Base-by-base conservation (phyloP, 2,113 vertebrate genomes). In the Thryonomys swinderianus region DNA sequence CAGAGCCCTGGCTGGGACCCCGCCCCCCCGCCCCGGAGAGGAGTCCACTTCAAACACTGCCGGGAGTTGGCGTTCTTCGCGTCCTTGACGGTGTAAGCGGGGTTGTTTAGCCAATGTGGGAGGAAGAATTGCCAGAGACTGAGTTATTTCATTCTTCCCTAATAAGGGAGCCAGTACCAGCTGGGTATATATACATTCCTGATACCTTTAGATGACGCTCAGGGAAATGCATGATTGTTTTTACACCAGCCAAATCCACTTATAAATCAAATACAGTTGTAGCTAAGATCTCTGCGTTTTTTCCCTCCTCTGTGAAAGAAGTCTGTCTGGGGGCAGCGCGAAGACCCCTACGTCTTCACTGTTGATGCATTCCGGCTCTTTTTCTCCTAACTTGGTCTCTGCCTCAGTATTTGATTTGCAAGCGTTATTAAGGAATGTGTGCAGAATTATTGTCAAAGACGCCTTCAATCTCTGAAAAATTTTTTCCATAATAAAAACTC, bases 181-280 rank as follows among this genome's bases (percentile, higher is more conserved):
- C 53, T 55, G 53, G 42, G 42, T 85, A 96, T 74, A 3, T 5
- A 64, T 61, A 30, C 30, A 81, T 91, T 96, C 42, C 92, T 94
- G 37, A 81, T 86, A 51, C 93, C 74, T 96, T 86, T 89, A 95
- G 53, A 86, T 95, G 93, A 76, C 74, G 81, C 57, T 88, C 40
- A 76, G 67, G 95, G 69, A 76, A 92, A 96, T 94, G 96, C 95
- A 64, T 40, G 86, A 91, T 94, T 95, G 92, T 80, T 95, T 95
- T 94, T 96, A 86, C 53, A 93, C 48, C 51, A 76, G 69, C 45
- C 42, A 86, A 97, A 92, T 76, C 18, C 74, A 93, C 59, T 16
- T 88, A 96, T 97, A 95, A 94, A 89, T 97, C 88, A 96, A 69
- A 90, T 17, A 88, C 17, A 90, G 14, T 69, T 92, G 59, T 83